Evolutionary conservation across 2,888 invertebrate species (phyloP).

Genomic region (Parascotia fuliginaria): DNA sequence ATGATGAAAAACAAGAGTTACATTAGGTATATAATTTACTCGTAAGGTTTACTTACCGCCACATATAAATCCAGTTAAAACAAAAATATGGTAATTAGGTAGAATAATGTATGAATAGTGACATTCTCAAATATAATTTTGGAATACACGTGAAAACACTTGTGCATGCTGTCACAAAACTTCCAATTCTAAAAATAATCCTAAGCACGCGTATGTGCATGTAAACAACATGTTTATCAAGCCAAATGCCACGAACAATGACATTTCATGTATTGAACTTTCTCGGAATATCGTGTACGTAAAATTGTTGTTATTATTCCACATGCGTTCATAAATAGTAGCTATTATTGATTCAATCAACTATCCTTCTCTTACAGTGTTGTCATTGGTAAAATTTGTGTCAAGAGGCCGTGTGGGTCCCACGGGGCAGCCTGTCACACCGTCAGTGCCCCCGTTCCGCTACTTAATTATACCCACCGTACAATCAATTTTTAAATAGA

Average conservation of each 20-base stretch:
- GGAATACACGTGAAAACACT: too few species aligned
- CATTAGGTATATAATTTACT: too few species aligned
- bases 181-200: too few species aligned
- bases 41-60: too few species aligned
- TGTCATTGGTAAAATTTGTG: slow-evolving; percentile 44
- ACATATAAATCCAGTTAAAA: too few species aligned
- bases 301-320: not conserved
- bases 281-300: not conserved
- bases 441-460: slow-evolving; percentile 48
- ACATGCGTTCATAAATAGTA: slow-evolving; percentile 3
- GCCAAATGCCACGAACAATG: not conserved
- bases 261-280: not conserved
- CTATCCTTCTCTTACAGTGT: slow-evolving; percentile 19
- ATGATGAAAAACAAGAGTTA: too few species aligned
- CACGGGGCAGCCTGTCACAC: slow-evolving; percentile 50
- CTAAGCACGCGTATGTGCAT: too few species aligned
- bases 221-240: not conserved
- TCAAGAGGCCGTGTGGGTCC: slow-evolving; percentile 49
- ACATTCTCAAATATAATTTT: too few species aligned
- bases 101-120: too few species aligned
- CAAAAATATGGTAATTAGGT: too few species aligned
- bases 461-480: slow-evolving; percentile 51
- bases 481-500: slow-evolving; percentile 55
- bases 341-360: slow-evolving; percentile 11
- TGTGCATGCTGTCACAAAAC: too few species aligned